phyloP scores from a whole-genome alignment of 2,888 invertebrate species.

The Galeopsomyia nigrocyanea region DNA sequence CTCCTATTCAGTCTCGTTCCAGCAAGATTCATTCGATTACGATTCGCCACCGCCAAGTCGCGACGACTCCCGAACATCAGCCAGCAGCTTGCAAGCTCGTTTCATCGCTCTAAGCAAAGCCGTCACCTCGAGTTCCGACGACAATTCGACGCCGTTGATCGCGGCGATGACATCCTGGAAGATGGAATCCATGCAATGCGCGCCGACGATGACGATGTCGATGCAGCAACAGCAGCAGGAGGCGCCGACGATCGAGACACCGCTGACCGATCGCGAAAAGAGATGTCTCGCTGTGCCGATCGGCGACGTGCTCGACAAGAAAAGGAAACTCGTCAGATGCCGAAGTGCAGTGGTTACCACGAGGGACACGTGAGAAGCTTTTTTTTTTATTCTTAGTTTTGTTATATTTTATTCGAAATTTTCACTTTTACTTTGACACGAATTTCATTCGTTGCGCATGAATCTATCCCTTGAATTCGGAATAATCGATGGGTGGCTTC shows the following conservation, averaged over 20 bases:
- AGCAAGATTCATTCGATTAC: conserved; percentile 61
- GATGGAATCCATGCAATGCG: neutral
- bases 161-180: conserved; percentile 28
- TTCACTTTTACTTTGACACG: no score
- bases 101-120: conserved; percentile 20
- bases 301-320: conserved; percentile 63
- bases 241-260: conserved; percentile 32
- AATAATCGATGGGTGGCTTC: neutral
- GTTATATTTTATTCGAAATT: conserved; percentile 16
- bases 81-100: conserved; percentile 22
- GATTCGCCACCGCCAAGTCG: conserved; percentile 48
- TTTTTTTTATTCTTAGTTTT: conserved; percentile 9
- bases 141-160: conserved; percentile 13
- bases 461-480: no score
- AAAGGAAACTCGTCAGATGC: conserved; percentile 61
- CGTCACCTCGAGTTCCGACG: neutral
- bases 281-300: conserved; percentile 66
- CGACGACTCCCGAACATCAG: neutral
- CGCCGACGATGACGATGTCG: neutral
- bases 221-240: neutral
- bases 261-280: conserved; percentile 65
- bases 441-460: no score
- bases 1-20: conserved; percentile 62
- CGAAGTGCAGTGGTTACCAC: conserved; percentile 56
- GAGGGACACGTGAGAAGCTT: conserved; percentile 51